Conservation (phyloP, 2,113 vertebrate genomes). For the Odocoileus hemionus region DNA sequence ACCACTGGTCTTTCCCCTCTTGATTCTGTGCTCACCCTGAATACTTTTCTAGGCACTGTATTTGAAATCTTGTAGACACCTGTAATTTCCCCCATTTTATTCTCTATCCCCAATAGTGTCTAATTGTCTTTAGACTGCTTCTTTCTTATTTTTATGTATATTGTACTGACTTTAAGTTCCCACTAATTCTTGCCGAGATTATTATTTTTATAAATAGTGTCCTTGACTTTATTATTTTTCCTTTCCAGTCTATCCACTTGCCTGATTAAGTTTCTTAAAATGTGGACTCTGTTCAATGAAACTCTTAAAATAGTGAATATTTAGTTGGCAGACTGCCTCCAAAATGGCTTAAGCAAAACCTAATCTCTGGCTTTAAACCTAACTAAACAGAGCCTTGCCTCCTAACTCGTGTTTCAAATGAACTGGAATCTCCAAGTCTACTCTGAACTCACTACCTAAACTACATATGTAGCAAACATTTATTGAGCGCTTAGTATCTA, state of each 20-base stretch:
- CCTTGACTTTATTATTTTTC: not conserved
- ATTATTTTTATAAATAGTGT: not conserved
- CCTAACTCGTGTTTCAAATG: not conserved
- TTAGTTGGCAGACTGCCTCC: not conserved
- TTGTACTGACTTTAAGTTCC: not conserved
- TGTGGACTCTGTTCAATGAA: not conserved
- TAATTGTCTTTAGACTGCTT: not conserved
- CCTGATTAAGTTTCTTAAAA: not conserved
- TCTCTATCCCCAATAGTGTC: not conserved
- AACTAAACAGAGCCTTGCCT: not conserved
- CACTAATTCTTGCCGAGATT: not conserved
- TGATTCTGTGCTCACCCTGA: not conserved
- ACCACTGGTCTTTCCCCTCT: not conserved
- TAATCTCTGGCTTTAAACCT: not conserved
- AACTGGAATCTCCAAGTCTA: not conserved
- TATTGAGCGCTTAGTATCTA: not conserved
- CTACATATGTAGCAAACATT: not conserved
- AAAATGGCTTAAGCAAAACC: not conserved
- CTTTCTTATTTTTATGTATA: not conserved
- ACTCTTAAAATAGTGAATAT: not conserved
- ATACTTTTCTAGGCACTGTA: not conserved
- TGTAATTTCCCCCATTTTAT: not conserved
- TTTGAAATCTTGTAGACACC: not conserved
- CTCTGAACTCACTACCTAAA: not conserved
- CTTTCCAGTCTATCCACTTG: not conserved